phyloP scores from a whole-genome alignment of 1,140 invertebrate genomes.

The Portunus trituberculatus region DNA sequence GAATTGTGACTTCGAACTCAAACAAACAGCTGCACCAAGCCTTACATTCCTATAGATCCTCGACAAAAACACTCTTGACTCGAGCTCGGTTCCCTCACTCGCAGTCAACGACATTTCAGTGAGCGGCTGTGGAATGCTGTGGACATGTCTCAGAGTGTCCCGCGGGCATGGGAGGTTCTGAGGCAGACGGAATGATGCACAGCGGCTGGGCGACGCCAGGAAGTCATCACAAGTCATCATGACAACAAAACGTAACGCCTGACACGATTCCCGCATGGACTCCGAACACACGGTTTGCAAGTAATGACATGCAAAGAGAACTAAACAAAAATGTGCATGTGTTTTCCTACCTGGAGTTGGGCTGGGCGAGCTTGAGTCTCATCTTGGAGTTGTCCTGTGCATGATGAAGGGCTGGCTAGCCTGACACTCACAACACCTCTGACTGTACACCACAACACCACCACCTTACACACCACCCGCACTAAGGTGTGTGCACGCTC shows the following conservation, averaged over 20 bases:
- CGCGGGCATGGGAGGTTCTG: background rate
- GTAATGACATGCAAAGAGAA: background rate
- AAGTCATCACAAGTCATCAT: background rate
- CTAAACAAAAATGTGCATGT: background rate
- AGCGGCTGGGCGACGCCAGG: background rate
- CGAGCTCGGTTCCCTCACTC: no score
- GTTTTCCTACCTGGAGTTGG: constrained; percentile 51
- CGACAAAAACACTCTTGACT: no score
- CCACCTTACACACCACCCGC: background rate
- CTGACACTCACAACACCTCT: background rate
- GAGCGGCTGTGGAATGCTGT: background rate
- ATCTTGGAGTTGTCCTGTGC: constrained; percentile 54
- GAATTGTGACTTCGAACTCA: no score
- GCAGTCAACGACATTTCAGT: background rate
- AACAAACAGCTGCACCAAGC: no score
- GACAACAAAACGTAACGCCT: no score
- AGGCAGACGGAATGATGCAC: background rate
- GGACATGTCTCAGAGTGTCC: background rate
- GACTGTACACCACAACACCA: constrained; percentile 35
- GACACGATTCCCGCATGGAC: no score
- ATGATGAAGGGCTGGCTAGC: constrained; percentile 35
- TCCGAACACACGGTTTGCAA: no score
- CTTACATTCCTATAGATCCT: no score
- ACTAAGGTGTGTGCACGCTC: background rate
- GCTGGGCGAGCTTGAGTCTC: constrained; percentile 59